Percentiles rank a stretch among this genome's conserved stretches.
Conservation (phyloP, 2,797 vertebrate genomes). For the Tinamus major region DNA sequence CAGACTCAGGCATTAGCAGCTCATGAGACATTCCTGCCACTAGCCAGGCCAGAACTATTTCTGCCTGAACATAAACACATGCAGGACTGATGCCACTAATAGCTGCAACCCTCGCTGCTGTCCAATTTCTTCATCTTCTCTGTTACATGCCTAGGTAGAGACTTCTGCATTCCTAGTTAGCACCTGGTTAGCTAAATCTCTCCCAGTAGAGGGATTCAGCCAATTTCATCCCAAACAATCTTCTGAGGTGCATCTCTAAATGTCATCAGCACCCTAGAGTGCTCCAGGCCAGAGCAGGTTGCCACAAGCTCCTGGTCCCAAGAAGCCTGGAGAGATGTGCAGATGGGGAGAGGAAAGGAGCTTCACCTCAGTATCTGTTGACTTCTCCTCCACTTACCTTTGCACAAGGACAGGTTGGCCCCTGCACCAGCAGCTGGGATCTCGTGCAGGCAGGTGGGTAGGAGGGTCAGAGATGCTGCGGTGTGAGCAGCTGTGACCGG, state of each 20-base stretch:
- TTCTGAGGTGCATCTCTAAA: neutral
- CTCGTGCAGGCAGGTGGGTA: rapidly evolving
- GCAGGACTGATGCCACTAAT: neutral
- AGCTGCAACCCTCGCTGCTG: neutral
- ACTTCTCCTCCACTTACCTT: neutral
- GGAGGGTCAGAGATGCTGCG: neutral
- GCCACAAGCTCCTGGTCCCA: neutral
- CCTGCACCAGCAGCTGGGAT: rapidly evolving
- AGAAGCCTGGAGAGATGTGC: rapidly evolving
- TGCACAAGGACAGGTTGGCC: rapidly evolving
- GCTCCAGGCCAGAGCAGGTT: neutral
- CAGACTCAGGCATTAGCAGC: neutral
- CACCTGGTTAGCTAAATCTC: rapidly evolving
- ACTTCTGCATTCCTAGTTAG: neutral
- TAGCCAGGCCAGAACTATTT: neutral
- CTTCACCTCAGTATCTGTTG: rapidly evolving
- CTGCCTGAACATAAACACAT: neutral
- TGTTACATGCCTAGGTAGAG: neutral
- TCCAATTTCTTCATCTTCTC: too few species aligned
- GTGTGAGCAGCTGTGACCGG: neutral
- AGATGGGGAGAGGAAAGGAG: neutral
- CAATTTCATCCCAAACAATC: neutral
- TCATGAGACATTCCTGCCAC: neutral
- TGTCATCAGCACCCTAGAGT: neutral
- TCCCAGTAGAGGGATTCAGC: neutral